phyloP scores from a whole-genome alignment of 2,113 vertebrate species.

The Melanotaenia duboulayi region DNA sequence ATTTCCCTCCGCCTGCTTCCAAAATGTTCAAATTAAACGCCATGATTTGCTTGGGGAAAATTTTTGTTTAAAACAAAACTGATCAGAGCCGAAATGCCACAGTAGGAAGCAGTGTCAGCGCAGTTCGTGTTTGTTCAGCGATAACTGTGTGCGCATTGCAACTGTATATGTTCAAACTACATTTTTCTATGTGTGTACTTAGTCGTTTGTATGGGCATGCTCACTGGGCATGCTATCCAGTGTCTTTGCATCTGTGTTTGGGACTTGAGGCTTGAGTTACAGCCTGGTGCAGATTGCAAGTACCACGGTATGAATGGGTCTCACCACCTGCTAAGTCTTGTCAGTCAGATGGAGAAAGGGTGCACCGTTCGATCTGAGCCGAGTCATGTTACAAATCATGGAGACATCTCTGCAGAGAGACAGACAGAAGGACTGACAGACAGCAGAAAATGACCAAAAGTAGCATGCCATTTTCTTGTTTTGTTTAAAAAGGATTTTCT shows the following conservation, averaged over 20 bases:
- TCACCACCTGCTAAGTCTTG: conserved; percentile 76
- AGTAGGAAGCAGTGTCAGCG: background rate
- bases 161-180: conserved; percentile 19
- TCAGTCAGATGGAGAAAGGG: conserved; percentile 71
- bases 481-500: background rate
- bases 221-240: conserved; percentile 41
- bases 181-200: conserved; percentile 48
- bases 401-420: conserved; percentile 61
- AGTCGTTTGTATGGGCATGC: conserved; percentile 42
- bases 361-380: conserved; percentile 53
- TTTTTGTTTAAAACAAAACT: conserved; percentile 7
- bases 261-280: conserved; percentile 70
- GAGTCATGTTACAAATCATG: conserved; percentile 75
- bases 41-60: conserved; percentile 7
- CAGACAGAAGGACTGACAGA: conserved; percentile 2
- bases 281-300: conserved; percentile 63
- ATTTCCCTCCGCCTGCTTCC: background rate
- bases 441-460: background rate
- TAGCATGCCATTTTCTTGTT: background rate
- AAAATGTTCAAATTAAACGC: background rate
- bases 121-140: conserved; percentile 31
- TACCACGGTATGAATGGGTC: conserved; percentile 67
- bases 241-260: conserved; percentile 70
- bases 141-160: conserved; percentile 15
- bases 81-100: conserved; percentile 7